Evolutionary conservation across 1,140 invertebrate genomes (phyloP).

Genomic region (Dendrolimus kikuchii): DNA sequence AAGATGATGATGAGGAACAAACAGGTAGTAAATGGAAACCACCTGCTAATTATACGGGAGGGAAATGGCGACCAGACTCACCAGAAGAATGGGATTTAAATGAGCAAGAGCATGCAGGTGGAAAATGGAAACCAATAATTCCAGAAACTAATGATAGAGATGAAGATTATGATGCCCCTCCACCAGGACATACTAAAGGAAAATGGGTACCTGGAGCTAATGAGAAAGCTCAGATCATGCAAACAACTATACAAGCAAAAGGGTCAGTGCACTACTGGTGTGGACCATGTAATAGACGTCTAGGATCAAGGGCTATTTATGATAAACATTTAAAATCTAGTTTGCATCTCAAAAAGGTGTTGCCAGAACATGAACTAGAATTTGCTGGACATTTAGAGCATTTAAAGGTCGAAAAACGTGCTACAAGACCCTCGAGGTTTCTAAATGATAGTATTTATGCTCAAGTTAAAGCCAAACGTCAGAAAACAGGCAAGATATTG

Average conservation of each 20-base stretch:
- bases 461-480: constrained; percentile 33
- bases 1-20: constrained; percentile 75
- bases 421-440: constrained; percentile 42
- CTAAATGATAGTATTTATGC: constrained; percentile 41
- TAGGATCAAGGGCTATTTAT: constrained; percentile 81
- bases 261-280: constrained; percentile 82
- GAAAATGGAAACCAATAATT: constrained; percentile 67
- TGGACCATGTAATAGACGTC: constrained; percentile 81
- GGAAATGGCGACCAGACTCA: constrained; percentile 77
- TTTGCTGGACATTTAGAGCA: constrained; percentile 64
- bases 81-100: constrained; percentile 62
- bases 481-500: constrained; percentile 20
- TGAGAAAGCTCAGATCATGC: constrained; percentile 71
- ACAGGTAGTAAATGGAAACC: constrained; percentile 80
- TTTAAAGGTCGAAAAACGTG: constrained; percentile 48
- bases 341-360: constrained; percentile 79
- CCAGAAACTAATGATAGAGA: constrained; percentile 51
- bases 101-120: constrained; percentile 51
- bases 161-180: constrained; percentile 72
- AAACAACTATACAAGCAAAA: constrained; percentile 61
- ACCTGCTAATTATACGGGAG: constrained; percentile 78
- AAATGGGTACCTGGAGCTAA: constrained; percentile 83
- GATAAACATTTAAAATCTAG: constrained; percentile 82
- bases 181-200: constrained; percentile 80
- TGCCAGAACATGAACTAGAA: constrained; percentile 78